Evolutionary conservation across 2,888 invertebrate species (phyloP), one percentile per base, ranked within the genome.

Genomic region (Abrostola tripartita): DNA sequence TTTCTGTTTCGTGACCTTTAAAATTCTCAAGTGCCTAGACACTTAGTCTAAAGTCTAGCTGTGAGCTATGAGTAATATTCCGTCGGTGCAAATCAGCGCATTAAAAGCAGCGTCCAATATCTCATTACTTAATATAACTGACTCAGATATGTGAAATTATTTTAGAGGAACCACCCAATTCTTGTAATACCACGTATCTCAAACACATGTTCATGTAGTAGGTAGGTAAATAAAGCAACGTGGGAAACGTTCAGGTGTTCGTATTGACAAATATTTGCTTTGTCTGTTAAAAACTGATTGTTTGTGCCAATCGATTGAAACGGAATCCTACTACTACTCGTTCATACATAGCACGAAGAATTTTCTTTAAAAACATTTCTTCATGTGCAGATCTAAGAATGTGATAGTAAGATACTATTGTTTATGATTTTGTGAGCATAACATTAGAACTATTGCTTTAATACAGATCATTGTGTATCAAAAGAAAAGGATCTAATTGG

Each of bases 251-350:
- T 51, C 68, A 78, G 70, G 53, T 70, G 63, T 65, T 36, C 57
- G 0, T 60, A 7, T 68, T 65, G 54, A 76, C 59, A 67, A 62
- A 63, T 68, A 64, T 55, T 60, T 52, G 66, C 69, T 73, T 78
- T 78, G 79, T 76, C 47, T 64, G 59, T 38, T 24, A 24, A 11
- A 36, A 60, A 52, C 36, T 64, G 41, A 65, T 57, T 76, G 73
- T 72, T 47, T 56, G 52, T 51, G 54, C 35, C 24, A 61, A 52
- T 55, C 12, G 57, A 74, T 67, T 56, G 64, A 60, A 51, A 24
- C 37, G 44, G 12, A 14, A 63, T 54, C 24, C 36, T 47, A 44
- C 12, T 49, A 12, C 56, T 52, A 64, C 37, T 62, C 24, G 24
- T 2, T 24, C 24, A 11, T 14, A 42, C 61, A 53, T 57, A 8